A percentile compares a stretch with the other conserved stretches of the same genome.
Conservation (phyloP, 37 sponge, comb jelly and placozoan species). For the Diacarnus erythraeanus region DNA sequence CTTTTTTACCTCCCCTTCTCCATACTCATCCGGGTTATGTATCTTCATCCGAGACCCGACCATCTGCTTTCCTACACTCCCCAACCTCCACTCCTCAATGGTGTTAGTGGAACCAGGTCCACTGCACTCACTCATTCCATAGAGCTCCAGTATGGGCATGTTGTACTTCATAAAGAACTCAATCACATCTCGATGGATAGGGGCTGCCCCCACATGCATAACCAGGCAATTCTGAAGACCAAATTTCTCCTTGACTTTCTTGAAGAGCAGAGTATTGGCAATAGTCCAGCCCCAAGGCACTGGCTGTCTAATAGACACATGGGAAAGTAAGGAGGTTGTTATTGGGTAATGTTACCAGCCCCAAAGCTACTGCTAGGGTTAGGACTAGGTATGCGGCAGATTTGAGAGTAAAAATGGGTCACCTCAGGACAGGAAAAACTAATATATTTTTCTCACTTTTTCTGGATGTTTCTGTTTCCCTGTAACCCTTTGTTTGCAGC, state of each 20-base stretch:
- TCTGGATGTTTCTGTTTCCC: slow-evolving; percentile 64
- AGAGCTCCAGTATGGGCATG: slow-evolving; percentile 71
- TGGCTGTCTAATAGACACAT: background rate
- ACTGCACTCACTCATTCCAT: slow-evolving; percentile 77
- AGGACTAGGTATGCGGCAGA: background rate
- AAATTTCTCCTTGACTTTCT: slow-evolving; percentile 33
- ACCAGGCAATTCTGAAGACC: slow-evolving; percentile 23
- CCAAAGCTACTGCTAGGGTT: background rate
- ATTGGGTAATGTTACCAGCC: background rate
- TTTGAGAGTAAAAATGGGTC: too few species aligned
- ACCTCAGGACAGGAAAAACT: too few species aligned
- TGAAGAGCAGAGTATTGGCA: slow-evolving; percentile 55
- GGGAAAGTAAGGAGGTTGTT: background rate
- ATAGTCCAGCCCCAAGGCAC: slow-evolving; percentile 66
- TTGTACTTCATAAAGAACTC: slow-evolving; percentile 77
- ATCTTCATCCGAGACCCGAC: slow-evolving; percentile 56
- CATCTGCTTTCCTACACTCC: slow-evolving; percentile 52
- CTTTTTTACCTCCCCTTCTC: slow-evolving; percentile 78
- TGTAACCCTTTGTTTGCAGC: slow-evolving; percentile 43
- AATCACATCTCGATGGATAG: slow-evolving; percentile 56
- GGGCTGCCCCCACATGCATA: slow-evolving; percentile 67
- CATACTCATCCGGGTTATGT: slow-evolving; percentile 66
- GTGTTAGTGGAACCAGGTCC: slow-evolving; percentile 44
- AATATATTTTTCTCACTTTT: slow-evolving; percentile 27
- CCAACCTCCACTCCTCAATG: slow-evolving; percentile 35